These are phyloP conservation scores for Sorex maritimensis DNA, from an alignment of 2,797 vertebrate species.

Conservation along the genomic window DNA sequence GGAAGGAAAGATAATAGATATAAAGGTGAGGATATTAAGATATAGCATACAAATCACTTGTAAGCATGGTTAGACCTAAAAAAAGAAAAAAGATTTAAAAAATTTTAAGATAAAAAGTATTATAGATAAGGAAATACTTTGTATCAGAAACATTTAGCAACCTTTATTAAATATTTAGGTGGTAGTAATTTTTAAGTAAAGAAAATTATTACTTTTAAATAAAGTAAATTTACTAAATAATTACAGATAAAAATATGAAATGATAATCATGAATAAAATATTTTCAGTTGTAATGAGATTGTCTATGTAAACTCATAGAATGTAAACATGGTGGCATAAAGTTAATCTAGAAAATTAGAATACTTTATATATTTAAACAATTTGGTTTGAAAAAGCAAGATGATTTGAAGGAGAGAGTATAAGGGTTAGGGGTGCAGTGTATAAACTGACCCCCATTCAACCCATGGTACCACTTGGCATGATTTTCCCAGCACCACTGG, in stretches of 20 bases:
- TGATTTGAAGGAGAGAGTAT: too few relatives aligned
- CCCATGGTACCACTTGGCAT: too few relatives aligned
- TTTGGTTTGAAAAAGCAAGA: too few relatives aligned
- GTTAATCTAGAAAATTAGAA: background rate
- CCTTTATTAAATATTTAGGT: background rate
- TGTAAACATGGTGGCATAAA: background rate
- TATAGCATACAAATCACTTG: background rate
- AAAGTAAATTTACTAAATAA: slow-evolving; percentile 39
- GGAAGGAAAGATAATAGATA: background rate
- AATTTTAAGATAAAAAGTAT: slow-evolving; percentile 17
- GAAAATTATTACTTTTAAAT: slow-evolving; percentile 4
- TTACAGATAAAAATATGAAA: background rate
- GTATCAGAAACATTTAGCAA: background rate
- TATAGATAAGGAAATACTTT: background rate
- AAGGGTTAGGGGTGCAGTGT: too few relatives aligned
- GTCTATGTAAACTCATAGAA: background rate
- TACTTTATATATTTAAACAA: too few relatives aligned
- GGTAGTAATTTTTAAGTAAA: slow-evolving; percentile 8
- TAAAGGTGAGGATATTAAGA: slow-evolving; percentile 1
- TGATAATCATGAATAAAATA: background rate
- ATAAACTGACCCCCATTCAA: too few relatives aligned
- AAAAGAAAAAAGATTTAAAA: slow-evolving; percentile 1
- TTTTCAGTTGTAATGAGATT: background rate
- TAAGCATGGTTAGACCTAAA: background rate
- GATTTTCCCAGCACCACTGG: too few relatives aligned